These are phyloP conservation scores for Chlorospingus semifuscus DNA, from an alignment of 2,797 vertebrate species.

Conservation along the genomic window DNA sequence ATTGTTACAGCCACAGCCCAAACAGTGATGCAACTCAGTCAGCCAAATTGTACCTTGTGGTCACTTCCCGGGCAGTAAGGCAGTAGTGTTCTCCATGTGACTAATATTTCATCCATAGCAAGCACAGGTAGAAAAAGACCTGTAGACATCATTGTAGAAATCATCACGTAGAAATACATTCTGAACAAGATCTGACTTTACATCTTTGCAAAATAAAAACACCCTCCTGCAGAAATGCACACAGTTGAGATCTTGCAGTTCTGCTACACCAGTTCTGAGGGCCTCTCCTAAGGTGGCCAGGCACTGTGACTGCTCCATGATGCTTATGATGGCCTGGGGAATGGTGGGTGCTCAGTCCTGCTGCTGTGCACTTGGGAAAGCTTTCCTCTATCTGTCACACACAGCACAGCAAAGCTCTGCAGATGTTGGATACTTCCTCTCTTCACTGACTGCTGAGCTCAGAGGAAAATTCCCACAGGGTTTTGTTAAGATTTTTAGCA, in stretches of 20 bases:
- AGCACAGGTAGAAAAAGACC: background rate
- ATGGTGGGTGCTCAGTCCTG: background rate
- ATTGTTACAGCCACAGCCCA: background rate
- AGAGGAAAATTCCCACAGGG: background rate
- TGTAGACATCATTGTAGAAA: background rate
- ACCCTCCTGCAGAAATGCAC: background rate
- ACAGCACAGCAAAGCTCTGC: background rate
- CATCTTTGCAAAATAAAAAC: background rate
- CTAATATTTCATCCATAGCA: background rate
- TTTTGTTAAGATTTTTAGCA: background rate
- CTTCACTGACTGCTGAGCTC: background rate
- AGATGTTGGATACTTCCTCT: background rate
- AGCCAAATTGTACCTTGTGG: background rate
- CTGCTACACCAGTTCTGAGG: background rate
- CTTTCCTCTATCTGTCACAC: background rate
- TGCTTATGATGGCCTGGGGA: background rate
- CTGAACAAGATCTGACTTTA: background rate
- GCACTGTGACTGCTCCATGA: background rate
- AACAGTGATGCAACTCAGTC: background rate
- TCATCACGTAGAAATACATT: background rate
- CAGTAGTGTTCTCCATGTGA: background rate
- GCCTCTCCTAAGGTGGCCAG: accelerated
- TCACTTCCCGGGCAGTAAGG: background rate
- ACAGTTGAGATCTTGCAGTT: background rate
- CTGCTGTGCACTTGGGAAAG: accelerated